Percentiles rank a stretch among this genome's conserved stretches.
These are phyloP conservation scores for Sylvia borin DNA, from an alignment of 2,797 vertebrate genomes.

Conservation along the genomic window DNA sequence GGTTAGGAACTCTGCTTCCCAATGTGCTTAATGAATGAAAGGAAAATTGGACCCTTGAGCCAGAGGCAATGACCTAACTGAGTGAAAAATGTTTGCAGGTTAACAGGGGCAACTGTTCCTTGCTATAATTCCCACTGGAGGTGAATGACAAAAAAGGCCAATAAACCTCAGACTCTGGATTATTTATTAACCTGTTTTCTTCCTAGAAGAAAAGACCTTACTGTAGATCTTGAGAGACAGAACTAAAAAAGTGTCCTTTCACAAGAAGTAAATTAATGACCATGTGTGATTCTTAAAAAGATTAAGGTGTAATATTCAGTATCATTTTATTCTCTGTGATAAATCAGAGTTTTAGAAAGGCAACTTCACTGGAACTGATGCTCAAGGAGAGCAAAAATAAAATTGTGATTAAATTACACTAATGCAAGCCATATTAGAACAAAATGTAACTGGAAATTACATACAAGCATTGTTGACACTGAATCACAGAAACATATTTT, in stretches of 20 bases:
- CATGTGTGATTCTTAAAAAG: neutral
- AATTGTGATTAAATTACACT: neutral
- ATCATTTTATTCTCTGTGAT: neutral
- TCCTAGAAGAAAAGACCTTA: slow-evolving; percentile 64
- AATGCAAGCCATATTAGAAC: slow-evolving; percentile 31
- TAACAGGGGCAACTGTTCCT: slow-evolving; percentile 86
- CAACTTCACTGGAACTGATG: neutral
- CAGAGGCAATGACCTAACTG: slow-evolving; percentile 85
- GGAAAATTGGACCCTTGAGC: slow-evolving; percentile 89
- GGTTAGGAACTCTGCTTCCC: slow-evolving; percentile 93
- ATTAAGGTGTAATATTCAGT: neutral
- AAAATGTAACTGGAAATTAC: slow-evolving; percentile 32
- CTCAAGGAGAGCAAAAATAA: neutral
- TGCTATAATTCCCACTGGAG: slow-evolving; percentile 76
- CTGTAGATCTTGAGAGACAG: slow-evolving; percentile 45
- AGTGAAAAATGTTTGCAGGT: slow-evolving; percentile 96
- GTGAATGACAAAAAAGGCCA: slow-evolving; percentile 74
- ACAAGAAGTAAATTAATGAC: neutral
- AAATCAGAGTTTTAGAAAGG: neutral
- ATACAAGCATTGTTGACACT: neutral
- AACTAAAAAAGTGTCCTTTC: slow-evolving; percentile 26
- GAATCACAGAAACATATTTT: slow-evolving; percentile 11
- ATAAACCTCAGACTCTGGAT: slow-evolving; percentile 66
- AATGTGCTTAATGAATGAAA: slow-evolving; percentile 93
- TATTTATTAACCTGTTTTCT: slow-evolving; percentile 77